Percentiles rank a stretch among this genome's conserved stretches.
Conservation (phyloP, 2,888 invertebrate genomes). For the Tipula unca region DNA sequence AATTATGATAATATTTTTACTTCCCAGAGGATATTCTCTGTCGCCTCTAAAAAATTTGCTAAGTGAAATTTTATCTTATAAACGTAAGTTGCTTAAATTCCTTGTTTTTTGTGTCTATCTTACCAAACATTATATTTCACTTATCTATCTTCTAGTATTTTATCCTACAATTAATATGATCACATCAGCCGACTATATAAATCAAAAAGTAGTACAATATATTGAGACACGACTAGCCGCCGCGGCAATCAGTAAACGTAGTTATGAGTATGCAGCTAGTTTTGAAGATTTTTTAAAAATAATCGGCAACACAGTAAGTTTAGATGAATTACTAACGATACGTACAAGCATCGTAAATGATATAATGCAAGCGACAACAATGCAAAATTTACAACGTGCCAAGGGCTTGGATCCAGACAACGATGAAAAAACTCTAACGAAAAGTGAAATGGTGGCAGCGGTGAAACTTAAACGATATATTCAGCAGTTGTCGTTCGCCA, state of each 20-base stretch:
- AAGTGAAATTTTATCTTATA: constrained; percentile 74
- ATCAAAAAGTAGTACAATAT: constrained; percentile 75
- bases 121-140: neutral
- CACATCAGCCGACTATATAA: constrained; percentile 86
- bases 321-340: constrained; percentile 76
- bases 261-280: constrained; percentile 80
- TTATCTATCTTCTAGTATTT: constrained; percentile 39
- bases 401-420: constrained; percentile 52
- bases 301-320: constrained; percentile 69
- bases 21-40: constrained; percentile 72
- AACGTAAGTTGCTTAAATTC: constrained; percentile 50
- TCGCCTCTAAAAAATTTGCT: constrained; percentile 71
- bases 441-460: constrained; percentile 71
- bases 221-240: constrained; percentile 72
- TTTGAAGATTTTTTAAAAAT: constrained; percentile 83
- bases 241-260: constrained; percentile 67
- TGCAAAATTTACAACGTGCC: constrained; percentile 80
- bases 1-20: constrained; percentile 66
- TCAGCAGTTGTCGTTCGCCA: constrained; percentile 70
- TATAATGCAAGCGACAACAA: constrained; percentile 87
- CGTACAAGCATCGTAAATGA: constrained; percentile 81
- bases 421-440: constrained; percentile 47
- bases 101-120: neutral
- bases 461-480: constrained; percentile 78
- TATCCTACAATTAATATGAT: constrained; percentile 75